Base-by-base conservation (phyloP, 1,140 invertebrate species). In the Akabosia matsudoensis region DNA sequence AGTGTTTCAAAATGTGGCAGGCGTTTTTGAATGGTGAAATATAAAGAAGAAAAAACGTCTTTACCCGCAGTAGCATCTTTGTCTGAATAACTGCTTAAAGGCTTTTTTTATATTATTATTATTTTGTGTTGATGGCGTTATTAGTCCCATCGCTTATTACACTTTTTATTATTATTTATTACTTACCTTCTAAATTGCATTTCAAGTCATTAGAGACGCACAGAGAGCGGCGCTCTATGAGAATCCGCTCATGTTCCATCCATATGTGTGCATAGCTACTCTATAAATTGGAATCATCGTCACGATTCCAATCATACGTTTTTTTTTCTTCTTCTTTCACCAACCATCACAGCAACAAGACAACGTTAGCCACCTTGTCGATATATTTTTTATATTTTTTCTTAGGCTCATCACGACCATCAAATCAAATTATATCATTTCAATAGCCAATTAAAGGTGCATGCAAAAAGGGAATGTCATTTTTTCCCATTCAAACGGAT, bases 221-320 rank as follows among this genome's bases (percentile, higher is more conserved):
- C 31, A 24, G 31, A 30, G 22, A 76, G 51, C 37, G 18, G 37
- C n/a, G 70, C 45, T n/a, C 64, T 79, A 45, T 76, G 76, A 76
- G 74, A 79, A 79, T 79, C 74, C 76, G 78, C 74, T 70, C 70
- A 70, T 76, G 64, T 67, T 45, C 18, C 37, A 18, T 45, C 7
- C 7, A 45, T 45, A 45, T 18, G 18, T 45, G 37, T 7, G 37
- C 37, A 45, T 10, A 45, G n/a, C n/a, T n/a, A n/a, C n/a, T n/a
- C n/a, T n/a, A 45, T 10, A 45, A 45, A 45, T 45, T 45, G 76
- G 70, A 67, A n/a, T n/a, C n/a, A n/a, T n/a, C 70, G 78, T 79
- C 78, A 79, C 78, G 78, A 79, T 79, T 79, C 75, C 78, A 79
- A 79, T 79, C 78, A 79, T 79, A n/a, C n/a, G n/a, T n/a, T n/a